phyloP scores from a whole-genome alignment of 2,113 vertebrate genomes.

The Ursus arctos region DNA sequence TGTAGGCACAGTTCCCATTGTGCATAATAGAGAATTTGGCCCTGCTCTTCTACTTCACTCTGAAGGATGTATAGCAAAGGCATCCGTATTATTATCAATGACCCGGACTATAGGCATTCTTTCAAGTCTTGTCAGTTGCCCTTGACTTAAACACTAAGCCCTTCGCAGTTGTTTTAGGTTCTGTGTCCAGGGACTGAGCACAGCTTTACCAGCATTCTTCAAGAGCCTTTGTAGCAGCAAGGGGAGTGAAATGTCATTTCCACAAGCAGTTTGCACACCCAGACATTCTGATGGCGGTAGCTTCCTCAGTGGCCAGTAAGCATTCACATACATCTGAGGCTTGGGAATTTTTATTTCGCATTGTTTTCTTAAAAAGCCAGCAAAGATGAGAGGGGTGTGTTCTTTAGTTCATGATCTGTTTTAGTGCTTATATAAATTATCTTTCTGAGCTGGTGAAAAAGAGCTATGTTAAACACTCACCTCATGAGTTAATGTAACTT shows the following conservation, averaged over 20 bases:
- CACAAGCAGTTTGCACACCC: background rate
- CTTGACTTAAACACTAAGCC: background rate
- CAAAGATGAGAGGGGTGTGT: background rate
- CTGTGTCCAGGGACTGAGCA: background rate
- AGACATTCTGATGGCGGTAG: background rate
- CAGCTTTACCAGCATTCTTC: background rate
- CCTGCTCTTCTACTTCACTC: rapidly evolving
- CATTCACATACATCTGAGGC: background rate
- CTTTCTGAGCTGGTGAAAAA: conserved; percentile 53
- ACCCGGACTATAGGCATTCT: background rate
- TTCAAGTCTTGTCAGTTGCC: background rate
- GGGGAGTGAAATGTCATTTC: background rate
- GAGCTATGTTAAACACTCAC: conserved; percentile 37
- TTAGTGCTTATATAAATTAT: conserved; percentile 46
- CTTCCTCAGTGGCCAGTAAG: background rate
- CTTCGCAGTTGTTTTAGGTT: background rate
- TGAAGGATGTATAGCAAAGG: too few relatives aligned
- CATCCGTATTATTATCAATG: background rate
- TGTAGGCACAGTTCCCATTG: background rate
- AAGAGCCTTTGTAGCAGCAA: background rate
- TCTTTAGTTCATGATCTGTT: conserved; percentile 40
- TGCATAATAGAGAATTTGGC: background rate
- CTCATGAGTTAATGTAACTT: conserved; percentile 52
- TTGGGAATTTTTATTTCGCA: background rate
- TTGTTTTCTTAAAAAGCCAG: conserved; percentile 40